Evolutionary conservation across 2,113 vertebrate species (phyloP).

Genomic region (Ochotona princeps): DNA sequence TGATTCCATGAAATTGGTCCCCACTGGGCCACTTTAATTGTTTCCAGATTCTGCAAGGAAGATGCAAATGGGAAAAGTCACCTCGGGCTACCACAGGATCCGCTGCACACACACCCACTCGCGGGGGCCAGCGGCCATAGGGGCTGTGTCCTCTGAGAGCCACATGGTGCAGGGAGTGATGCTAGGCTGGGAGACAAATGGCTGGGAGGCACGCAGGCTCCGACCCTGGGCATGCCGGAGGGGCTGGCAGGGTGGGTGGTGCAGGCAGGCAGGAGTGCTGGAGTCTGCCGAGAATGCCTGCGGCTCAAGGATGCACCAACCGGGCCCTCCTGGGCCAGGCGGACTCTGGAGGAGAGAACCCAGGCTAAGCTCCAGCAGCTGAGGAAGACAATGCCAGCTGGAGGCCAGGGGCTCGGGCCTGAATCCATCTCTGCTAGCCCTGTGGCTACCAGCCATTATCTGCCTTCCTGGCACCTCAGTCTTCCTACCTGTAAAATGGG

Average conservation of each 20-base stretch:
- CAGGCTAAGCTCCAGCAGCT: neutral
- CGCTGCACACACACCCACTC: neutral
- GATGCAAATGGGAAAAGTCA: conserved; percentile 55
- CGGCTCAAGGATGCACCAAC: neutral
- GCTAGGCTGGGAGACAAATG: too few relatives aligned
- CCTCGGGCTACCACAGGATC: neutral
- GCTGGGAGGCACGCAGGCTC: too few relatives aligned
- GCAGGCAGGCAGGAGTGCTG: neutral
- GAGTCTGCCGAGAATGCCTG: neutral
- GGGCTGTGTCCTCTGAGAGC: neutral
- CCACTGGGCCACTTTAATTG: conserved; percentile 63
- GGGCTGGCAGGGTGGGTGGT: too few relatives aligned
- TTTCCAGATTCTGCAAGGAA: conserved; percentile 66
- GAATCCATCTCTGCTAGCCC: too few relatives aligned
- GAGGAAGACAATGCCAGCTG: fast-evolving
- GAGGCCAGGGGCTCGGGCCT: too few relatives aligned
- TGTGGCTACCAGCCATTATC: too few relatives aligned
- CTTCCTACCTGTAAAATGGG: neutral
- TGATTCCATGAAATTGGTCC: conserved; percentile 58
- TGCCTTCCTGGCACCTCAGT: neutral
- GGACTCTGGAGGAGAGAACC: neutral
- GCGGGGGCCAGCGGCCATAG: fast-evolving
- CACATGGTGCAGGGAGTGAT: neutral
- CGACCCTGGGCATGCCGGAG: too few relatives aligned
- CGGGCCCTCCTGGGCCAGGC: neutral